Conservation (phyloP, 2,888 invertebrate species). For the Chymomyza fuscimana region DNA sequence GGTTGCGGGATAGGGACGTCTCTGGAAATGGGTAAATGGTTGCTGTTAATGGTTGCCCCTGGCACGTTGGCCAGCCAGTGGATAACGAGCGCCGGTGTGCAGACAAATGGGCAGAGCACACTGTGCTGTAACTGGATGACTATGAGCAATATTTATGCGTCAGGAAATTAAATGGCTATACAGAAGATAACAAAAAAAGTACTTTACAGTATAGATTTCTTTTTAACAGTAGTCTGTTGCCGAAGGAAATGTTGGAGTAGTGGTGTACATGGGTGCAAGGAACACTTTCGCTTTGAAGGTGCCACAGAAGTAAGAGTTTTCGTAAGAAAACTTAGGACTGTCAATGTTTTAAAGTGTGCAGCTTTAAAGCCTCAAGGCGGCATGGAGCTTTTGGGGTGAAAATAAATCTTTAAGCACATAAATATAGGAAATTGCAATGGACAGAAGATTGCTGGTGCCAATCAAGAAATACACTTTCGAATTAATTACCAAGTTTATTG, state of each 20-base stretch:
- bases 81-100: background rate
- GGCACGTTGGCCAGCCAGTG: background rate
- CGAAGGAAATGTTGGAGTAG: background rate
- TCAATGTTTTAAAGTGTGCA: too few species aligned
- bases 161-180: background rate
- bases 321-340: too few species aligned
- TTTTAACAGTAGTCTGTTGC: background rate
- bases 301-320: too few species aligned
- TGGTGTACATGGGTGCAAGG: background rate
- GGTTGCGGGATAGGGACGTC: background rate
- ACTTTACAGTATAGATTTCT: background rate
- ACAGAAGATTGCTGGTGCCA: too few species aligned
- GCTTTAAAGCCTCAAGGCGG: too few species aligned
- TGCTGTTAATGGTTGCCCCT: constrained; percentile 2
- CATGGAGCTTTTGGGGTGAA: too few species aligned
- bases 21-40: background rate
- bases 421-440: too few species aligned
- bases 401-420: too few species aligned
- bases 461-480: too few species aligned
- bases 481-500: too few species aligned
- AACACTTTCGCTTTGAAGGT: background rate
- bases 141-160: constrained; percentile 3
- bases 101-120: background rate
- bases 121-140: background rate
- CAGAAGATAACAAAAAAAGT: background rate